These are phyloP conservation scores for Heteronetta atricapilla DNA, from an alignment of 2,113 vertebrate genomes.

Conservation along the genomic window DNA sequence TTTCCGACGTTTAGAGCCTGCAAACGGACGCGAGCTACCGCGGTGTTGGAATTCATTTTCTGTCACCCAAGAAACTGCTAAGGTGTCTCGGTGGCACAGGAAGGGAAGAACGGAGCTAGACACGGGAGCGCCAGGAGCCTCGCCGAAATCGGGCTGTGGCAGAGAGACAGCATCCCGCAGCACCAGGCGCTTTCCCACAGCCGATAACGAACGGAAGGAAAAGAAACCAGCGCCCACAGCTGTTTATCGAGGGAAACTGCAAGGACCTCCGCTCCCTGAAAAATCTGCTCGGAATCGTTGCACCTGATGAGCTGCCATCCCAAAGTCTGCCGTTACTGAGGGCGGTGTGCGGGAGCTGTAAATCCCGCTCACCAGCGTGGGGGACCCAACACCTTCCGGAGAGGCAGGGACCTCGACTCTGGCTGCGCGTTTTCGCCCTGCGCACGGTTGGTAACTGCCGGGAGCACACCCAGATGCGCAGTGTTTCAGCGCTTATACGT, in stretches of 20 bases:
- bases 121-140: not conserved
- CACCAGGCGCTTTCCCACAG: not conserved
- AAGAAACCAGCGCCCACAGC: not conserved
- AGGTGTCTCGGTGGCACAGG: not conserved
- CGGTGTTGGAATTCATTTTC: fast-evolving
- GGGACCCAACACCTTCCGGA: fast-evolving
- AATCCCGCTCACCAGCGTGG: not conserved
- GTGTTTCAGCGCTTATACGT: not conserved
- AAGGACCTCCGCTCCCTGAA: not conserved
- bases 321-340: not conserved
- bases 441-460: not conserved
- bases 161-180: not conserved
- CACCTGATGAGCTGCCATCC: fast-evolving
- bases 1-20: not conserved
- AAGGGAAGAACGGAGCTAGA: not conserved
- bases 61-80: not conserved
- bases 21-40: not conserved
- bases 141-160: not conserved
- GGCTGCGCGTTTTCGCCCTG: not conserved
- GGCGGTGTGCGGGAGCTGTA: not conserved
- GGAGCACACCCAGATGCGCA: not conserved
- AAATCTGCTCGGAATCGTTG: not conserved
- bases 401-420: not conserved
- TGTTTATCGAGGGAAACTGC: fast-evolving
- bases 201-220: not conserved